A percentile compares a stretch with the other conserved stretches of the same genome.
These are phyloP conservation scores for Apogon hyalosoma DNA, from an alignment of 2,797 vertebrate genomes.

Conservation along the genomic window DNA sequence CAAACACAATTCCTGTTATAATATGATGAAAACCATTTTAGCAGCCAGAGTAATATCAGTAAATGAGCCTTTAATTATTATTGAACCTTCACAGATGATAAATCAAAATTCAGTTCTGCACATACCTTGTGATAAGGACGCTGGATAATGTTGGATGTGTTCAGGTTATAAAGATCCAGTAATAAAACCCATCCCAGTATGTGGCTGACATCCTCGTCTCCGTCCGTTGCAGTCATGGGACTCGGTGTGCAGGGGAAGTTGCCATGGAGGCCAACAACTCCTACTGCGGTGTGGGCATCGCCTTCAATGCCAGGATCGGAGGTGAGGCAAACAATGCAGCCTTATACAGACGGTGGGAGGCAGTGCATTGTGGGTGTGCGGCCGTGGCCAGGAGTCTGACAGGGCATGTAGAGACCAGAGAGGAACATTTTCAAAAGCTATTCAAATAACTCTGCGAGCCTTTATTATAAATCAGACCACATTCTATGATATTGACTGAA, in stretches of 20 bases:
- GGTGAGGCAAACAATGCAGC: slow-evolving; percentile 68
- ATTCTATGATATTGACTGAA: too few species aligned
- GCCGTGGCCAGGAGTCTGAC: slow-evolving; percentile 43
- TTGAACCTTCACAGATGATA: too few species aligned
- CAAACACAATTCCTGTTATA: too few species aligned
- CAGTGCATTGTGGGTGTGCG: slow-evolving; percentile 54
- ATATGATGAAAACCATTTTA: too few species aligned
- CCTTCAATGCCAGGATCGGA: slow-evolving; percentile 75
- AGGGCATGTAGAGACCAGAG: slow-evolving; percentile 21
- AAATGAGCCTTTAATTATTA: too few species aligned
- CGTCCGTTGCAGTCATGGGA: slow-evolving; percentile 72
- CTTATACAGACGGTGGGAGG: slow-evolving; percentile 54
- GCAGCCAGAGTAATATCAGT: too few species aligned
- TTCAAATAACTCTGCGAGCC: background rate
- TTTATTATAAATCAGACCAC: slow-evolving; percentile 1
- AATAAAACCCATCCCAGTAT: slow-evolving; percentile 26
- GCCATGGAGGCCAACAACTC: slow-evolving; percentile 83
- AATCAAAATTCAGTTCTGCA: too few species aligned
- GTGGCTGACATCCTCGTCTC: slow-evolving; percentile 47
- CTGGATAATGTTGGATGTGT: slow-evolving; percentile 17
- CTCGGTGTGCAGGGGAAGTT: slow-evolving; percentile 81
- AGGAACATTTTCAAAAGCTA: slow-evolving; percentile 29
- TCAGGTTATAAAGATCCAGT: slow-evolving; percentile 33
- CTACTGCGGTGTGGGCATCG: slow-evolving; percentile 77
- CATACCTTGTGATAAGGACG: too few species aligned